Evolutionary conservation across 2,797 vertebrate genomes (phyloP).

Genomic region (Philypnodon macrostomus): DNA sequence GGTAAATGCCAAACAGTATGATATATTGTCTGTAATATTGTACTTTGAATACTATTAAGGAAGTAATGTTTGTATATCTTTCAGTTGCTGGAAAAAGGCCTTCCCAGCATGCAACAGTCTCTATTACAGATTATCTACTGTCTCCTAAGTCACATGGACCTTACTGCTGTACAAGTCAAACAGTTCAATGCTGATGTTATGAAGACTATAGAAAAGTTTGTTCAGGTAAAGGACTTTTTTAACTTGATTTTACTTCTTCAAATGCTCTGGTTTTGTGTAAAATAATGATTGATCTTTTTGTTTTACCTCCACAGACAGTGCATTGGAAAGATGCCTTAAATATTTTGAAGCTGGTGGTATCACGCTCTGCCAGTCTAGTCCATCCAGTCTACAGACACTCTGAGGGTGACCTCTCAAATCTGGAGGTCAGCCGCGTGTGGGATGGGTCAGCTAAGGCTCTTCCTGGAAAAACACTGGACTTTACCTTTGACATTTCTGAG

Average conservation of each 20-base stretch:
- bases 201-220: conserved; percentile 96
- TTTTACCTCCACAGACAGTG: conserved; percentile 76
- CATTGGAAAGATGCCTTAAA: conserved; percentile 98
- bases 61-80: conserved; percentile 2
- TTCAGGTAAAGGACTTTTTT: conserved; percentile 80
- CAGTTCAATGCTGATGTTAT: conserved; percentile 94
- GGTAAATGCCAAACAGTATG: conserved; percentile 62
- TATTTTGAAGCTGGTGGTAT: conserved; percentile 95
- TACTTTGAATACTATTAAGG: neutral
- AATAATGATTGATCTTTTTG: neutral
- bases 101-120: conserved; percentile 94
- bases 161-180: conserved; percentile 90
- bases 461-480: conserved; percentile 96
- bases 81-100: conserved; percentile 93
- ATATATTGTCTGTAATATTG: too few relatives aligned
- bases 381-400: conserved; percentile 88
- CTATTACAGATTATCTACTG: conserved; percentile 97
- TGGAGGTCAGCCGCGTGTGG: conserved; percentile 95
- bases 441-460: conserved; percentile 93
- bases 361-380: conserved; percentile 93
- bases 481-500: conserved; percentile 98
- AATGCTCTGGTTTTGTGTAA: neutral
- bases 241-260: neutral
- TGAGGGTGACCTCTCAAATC: conserved; percentile 88
- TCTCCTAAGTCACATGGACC: conserved; percentile 95